Base-by-base conservation (phyloP, 2,113 vertebrate species). In the Peromyscus polionotus region DNA sequence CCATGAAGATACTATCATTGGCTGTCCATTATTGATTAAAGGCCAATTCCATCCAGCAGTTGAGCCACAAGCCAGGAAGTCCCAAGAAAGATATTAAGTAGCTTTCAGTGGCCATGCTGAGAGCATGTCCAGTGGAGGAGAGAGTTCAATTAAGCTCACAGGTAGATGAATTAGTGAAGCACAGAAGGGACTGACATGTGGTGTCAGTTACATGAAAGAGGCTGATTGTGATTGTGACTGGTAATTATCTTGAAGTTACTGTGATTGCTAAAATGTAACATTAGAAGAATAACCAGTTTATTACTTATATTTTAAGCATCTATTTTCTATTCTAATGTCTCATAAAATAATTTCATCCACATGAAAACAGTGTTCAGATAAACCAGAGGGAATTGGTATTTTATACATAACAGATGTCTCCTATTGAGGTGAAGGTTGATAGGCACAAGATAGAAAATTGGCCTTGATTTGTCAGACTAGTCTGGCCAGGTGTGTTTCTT, bases 141-240 rank as follows among this genome's bases (percentile, higher is more conserved):
- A 81, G 8, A 10, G 72, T 8, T 72, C 83, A 39, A 7, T 36
- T 33, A 65, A 83, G 22, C 10, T 22, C 83, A 3, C 3, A n/a
- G 9, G 33, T 2, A 24, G 70, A 13, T 28, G 20, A n/a, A 3
- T 1, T 22, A 4, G 0, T 13, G 3, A 12, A 26, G 42, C 1
- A 1, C 16, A 1, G 16, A 28, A 45, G n/a, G 4, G 42, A 19
- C 0, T 12, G 10, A 4, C 0, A 13, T 45, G 6, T 22, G n/a
- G 2, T 0, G 7, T 8, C 57, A 19, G 11, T 22, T n/a, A 70
- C 51, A 2, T 42, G 3, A 26, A 13, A 75, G 10, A 61, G n/a
- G 22, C 7, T 39, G 33, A 76, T 48, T 16, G 11, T n/a, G n/a
- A 73, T 19, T 48, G 28, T 80, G 65, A 36, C 28, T 16, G 10